phyloP scores from a whole-genome alignment of 2,797 vertebrate genomes.

The Pelochelys cantorii region DNA sequence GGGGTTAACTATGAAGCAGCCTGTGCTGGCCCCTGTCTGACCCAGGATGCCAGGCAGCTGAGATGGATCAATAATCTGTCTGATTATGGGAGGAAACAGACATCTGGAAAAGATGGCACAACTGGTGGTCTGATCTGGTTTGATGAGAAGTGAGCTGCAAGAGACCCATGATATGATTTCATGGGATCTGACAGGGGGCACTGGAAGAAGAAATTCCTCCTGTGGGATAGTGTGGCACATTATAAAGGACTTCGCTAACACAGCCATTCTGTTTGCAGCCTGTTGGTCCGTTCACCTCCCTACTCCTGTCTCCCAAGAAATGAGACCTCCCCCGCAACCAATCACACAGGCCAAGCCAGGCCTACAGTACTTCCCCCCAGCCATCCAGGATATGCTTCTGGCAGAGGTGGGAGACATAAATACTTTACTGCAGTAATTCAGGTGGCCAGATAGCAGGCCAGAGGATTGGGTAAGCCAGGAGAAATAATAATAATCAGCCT shows the following conservation, averaged over 20 bases:
- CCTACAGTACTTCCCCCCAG: not conserved
- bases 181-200: not conserved
- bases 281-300: not conserved
- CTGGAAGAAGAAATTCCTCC: not conserved
- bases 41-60: not conserved
- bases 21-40: not conserved
- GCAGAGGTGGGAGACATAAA: not conserved
- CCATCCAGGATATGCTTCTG: not conserved
- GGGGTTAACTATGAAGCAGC: not conserved
- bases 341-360: not conserved
- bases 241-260: not conserved
- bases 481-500: not conserved
- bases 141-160: not conserved
- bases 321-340: not conserved
- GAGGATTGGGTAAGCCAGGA: not conserved
- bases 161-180: accelerated
- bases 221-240: not conserved
- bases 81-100: not conserved
- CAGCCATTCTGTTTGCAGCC: not conserved
- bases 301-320: not conserved
- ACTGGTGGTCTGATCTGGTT: not conserved
- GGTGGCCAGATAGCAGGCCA: not conserved
- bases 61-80: not conserved
- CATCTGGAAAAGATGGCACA: not conserved
- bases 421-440: not conserved